Conservation (phyloP, 2,888 invertebrate genomes). For the Sturmia bella region DNA sequence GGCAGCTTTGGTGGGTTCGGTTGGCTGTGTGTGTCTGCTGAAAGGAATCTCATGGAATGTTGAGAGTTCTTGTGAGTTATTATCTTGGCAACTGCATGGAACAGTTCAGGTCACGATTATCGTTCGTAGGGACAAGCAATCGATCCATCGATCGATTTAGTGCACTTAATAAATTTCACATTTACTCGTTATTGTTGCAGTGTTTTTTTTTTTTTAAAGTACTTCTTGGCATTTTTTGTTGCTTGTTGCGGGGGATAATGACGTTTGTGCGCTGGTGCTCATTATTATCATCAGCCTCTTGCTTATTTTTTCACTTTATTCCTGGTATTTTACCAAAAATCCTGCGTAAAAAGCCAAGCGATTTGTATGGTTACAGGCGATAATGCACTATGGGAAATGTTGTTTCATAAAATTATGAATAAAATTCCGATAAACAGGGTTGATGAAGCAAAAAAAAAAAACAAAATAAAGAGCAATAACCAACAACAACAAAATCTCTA, state of each 20-base stretch:
- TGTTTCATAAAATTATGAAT: too few species aligned
- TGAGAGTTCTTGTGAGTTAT: constrained; percentile 69
- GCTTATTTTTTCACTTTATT: constrained; percentile 57
- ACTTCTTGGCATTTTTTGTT: constrained; percentile 18
- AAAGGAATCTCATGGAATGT: constrained; percentile 58
- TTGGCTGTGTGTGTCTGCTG: constrained; percentile 1
- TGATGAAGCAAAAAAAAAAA: too few species aligned
- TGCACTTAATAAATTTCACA: constrained; percentile 55
- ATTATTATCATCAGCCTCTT: constrained; percentile 59
- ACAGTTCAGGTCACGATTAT: constrained; percentile 80
- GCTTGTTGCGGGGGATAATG: constrained; percentile 55
- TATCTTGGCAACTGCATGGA: constrained; percentile 72
- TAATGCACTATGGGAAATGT: constrained; percentile 37
- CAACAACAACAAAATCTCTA: too few species aligned
- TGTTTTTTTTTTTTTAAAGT: constrained; percentile 42
- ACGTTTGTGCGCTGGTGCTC: constrained; percentile 34
- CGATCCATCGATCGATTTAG: constrained; percentile 64
- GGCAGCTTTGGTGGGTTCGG: not conserved
- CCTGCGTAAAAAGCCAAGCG: constrained; percentile 60
- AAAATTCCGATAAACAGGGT: too few species aligned
- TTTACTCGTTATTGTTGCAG: constrained; percentile 57
- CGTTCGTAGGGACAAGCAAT: constrained; percentile 62
- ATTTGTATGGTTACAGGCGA: constrained; percentile 44
- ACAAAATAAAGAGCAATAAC: too few species aligned
- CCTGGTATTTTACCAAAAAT: constrained; percentile 40